phyloP scores from a whole-genome alignment of 2,888 invertebrate genomes.

The Erebia ligea region DNA sequence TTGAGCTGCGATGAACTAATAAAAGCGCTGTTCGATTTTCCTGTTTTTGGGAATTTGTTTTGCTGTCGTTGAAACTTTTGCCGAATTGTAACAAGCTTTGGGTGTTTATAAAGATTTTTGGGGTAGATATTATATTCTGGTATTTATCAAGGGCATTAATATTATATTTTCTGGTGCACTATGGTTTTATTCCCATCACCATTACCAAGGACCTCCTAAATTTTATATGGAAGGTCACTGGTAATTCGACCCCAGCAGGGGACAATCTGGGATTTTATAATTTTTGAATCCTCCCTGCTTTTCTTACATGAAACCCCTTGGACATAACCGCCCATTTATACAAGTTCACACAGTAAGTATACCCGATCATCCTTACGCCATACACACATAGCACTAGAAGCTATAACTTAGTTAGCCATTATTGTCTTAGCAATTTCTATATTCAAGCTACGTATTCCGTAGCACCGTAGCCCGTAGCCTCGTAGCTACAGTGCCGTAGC shows the following conservation, averaged over 20 bases:
- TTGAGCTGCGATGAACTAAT: slow-evolving; percentile 60
- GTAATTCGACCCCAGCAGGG: too few relatives aligned
- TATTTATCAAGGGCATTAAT: background rate
- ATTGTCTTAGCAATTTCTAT: slow-evolving; percentile 39
- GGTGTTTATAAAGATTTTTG: background rate
- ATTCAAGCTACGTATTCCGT: slow-evolving; percentile 38
- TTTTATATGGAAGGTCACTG: too few relatives aligned
- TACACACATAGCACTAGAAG: slow-evolving; percentile 24
- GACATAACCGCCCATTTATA: too few relatives aligned
- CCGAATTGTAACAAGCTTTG: background rate
- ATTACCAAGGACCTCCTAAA: too few relatives aligned
- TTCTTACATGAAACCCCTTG: too few relatives aligned
- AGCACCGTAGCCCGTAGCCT: slow-evolving; percentile 30
- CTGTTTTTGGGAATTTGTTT: slow-evolving; percentile 40
- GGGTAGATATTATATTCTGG: background rate
- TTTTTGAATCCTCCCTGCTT: too few relatives aligned
- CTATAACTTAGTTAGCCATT: slow-evolving; percentile 35
- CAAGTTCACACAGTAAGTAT: background rate
- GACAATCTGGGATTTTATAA: too few relatives aligned
- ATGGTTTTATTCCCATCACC: too few relatives aligned
- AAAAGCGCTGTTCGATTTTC: slow-evolving; percentile 41
- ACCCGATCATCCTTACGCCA: slow-evolving; percentile 7
- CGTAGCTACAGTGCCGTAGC: slow-evolving; percentile 23
- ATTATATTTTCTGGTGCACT: too few relatives aligned
- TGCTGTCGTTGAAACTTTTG: slow-evolving; percentile 11